Base-by-base conservation (phyloP, 1,140 invertebrate species). In the Micrasema longulum region DNA sequence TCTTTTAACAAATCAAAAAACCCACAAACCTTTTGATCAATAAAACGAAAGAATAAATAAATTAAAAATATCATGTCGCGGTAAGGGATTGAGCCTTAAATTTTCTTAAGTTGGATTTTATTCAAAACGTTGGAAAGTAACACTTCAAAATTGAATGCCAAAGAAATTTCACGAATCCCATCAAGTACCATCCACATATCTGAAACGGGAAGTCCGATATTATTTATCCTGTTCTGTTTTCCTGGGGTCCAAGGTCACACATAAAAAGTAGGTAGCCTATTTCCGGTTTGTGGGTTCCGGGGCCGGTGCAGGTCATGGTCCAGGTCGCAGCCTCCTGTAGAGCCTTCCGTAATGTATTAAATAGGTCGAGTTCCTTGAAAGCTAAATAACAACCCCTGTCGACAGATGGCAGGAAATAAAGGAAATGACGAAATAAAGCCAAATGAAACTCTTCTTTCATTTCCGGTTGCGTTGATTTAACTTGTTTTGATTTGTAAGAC, bases 331-430 rank as follows among this genome's bases (percentile, higher is more conserved):
- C 22, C 23, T 12, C n/a, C 52, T 12, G 22, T 12, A 23, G n/a
- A 55, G 26, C 52, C 52, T 36, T 16, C 23, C n/a, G 26, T 55
- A n/a, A 55, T n/a, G 22, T 31, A 36, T 26, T 26, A 55, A 55
- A 55, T 55, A 55, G 52, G 52, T 55, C 52, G 23, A 14, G 52
- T 35, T 55, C 14, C 52, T 22, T 43, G 14, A 11, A 11, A 20
- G 20, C n/a, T 20, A 20, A 5, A 16, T 3, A 48, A 48, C 47
- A 10, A 22, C 16, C 5, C 2, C 16, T 16, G 20, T 9, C 14
- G 2, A 43, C 10, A 43, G 41, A 43, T 43, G 10, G 4, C 14
- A 16, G 41, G 10, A n/a, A 7, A 12, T 38, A 12, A 38, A 38
- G 36, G 5, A 12, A 43, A n/a, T 16, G 52, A 12, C 52, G 14